These are phyloP conservation scores for Leucophenga varia DNA, from an alignment of 1,140 invertebrate genomes.

Conservation along the genomic window DNA sequence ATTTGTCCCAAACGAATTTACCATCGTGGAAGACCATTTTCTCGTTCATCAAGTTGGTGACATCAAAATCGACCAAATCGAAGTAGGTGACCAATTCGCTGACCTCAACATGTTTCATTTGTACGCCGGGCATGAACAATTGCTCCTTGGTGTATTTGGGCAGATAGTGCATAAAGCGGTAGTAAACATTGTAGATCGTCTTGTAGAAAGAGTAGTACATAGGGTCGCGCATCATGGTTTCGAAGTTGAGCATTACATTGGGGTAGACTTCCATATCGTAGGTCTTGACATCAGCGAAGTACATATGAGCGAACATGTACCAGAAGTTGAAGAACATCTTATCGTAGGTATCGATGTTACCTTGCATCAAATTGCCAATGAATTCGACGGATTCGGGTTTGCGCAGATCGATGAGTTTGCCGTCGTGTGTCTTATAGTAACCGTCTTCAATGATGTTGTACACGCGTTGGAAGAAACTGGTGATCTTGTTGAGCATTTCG, in stretches of 20 bases:
- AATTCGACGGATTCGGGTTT: slow-evolving; percentile 61
- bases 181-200: slow-evolving; percentile 62
- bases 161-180: slow-evolving; percentile 61
- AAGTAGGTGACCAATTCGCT: slow-evolving; percentile 55
- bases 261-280: slow-evolving; percentile 56
- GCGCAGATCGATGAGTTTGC: slow-evolving; percentile 49
- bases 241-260: slow-evolving; percentile 59
- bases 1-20: slow-evolving; percentile 49
- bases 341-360: slow-evolving; percentile 58
- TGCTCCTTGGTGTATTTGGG: slow-evolving; percentile 64
- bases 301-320: slow-evolving; percentile 45
- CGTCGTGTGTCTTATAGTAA: slow-evolving; percentile 61
- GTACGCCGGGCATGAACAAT: slow-evolving; percentile 62
- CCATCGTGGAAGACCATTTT: slow-evolving; percentile 56
- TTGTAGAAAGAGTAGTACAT: slow-evolving; percentile 67
- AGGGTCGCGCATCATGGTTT: slow-evolving; percentile 66
- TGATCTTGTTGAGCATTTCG: slow-evolving; percentile 58
- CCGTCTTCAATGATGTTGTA: slow-evolving; percentile 65
- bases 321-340: slow-evolving; percentile 56
- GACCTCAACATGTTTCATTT: slow-evolving; percentile 63
- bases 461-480: slow-evolving; percentile 64
- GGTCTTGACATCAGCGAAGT: slow-evolving; percentile 43
- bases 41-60: slow-evolving; percentile 43
- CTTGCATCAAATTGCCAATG: slow-evolving; percentile 61
- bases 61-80: slow-evolving; percentile 49